Evolutionary conservation across 2,113 vertebrate species (phyloP).

Genomic region (Pholis gunnellus): DNA sequence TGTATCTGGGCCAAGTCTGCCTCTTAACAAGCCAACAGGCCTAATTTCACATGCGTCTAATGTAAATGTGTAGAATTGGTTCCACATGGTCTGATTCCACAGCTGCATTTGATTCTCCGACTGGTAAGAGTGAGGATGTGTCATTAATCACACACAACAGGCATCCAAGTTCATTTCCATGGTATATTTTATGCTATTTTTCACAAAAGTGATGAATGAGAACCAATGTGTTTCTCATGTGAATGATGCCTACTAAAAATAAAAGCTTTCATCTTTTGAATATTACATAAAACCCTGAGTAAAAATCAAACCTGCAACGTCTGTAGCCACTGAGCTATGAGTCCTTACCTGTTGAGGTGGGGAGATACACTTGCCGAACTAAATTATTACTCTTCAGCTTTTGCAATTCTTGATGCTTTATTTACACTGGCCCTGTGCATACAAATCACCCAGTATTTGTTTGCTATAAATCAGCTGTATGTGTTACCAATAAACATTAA

Average conservation of each 20-base stretch:
- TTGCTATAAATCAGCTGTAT: background rate
- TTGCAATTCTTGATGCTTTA: background rate
- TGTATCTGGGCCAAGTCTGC: background rate
- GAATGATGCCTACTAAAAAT: constrained; percentile 24
- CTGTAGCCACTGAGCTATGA: constrained; percentile 85
- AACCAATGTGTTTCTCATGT: background rate
- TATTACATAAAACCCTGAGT: constrained; percentile 72
- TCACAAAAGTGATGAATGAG: constrained; percentile 41
- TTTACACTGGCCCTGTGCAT: background rate
- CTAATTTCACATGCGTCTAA: constrained; percentile 25
- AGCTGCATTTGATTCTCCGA: constrained; percentile 9
- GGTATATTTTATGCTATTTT: constrained; percentile 29
- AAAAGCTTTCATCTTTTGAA: constrained; percentile 55
- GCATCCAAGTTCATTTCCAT: constrained; percentile 36
- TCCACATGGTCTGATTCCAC: constrained; percentile 34
- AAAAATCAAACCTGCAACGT: constrained; percentile 4
- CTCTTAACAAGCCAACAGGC: constrained; percentile 13
- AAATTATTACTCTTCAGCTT: background rate
- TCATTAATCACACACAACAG: constrained; percentile 49
- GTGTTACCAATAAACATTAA: background rate
- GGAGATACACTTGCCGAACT: background rate
- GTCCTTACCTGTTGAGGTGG: constrained; percentile 16
- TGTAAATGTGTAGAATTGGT: constrained; percentile 40
- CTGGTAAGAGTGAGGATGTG: background rate
- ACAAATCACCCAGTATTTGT: background rate